Evolutionary conservation across 2,113 vertebrate genomes (phyloP), one percentile per base, ranked within the genome.

Genomic region (Seriola quinqueradiata): DNA sequence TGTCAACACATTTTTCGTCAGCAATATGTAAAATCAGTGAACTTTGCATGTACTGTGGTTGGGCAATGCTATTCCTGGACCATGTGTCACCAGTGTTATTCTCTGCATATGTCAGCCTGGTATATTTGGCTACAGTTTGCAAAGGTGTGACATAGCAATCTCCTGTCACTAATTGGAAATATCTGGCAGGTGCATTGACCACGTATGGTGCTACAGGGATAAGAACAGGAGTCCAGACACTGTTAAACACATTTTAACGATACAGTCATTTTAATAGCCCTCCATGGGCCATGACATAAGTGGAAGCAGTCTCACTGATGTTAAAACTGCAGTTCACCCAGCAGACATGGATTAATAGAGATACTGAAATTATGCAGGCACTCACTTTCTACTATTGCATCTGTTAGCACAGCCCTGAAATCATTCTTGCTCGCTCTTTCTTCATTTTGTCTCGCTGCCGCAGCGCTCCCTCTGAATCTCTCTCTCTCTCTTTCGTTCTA

Each of bases 11-110:
- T 70, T 63, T 68, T 68, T 79, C 25, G 75, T 92, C 89, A 88
- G 87, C 85, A 89, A 61, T 77, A 91, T 89, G 84, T 74, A 84
- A 87, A 91, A 82, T 63, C 70, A 58, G 32, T 85, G 71, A 82
- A 77, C 73, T 87, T 76, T 68, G 36, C 52, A 44, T 81, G 74
- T 80, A 12, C 58, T 44, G 46, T 4, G 59, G 69, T 73, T 60
- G 70, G 71, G 19, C 71, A 48, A 10, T 66, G 85, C 82, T 70
- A 77, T 83, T 83, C 42, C 54, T 63, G 64, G 70, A 77, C n/a
- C 23, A 16, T 36, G 79, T 68, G 68, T 86, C 44, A 34, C 12
- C 75, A 36, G 63, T 48, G 61, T 70, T 79, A 67, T 75, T 65
- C 42, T 60, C 67, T 60, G 58, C 60, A 50, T 75, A 73, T 85